Conservation (phyloP, 2,113 vertebrate genomes). For the Brachionichthys hirsutus region DNA sequence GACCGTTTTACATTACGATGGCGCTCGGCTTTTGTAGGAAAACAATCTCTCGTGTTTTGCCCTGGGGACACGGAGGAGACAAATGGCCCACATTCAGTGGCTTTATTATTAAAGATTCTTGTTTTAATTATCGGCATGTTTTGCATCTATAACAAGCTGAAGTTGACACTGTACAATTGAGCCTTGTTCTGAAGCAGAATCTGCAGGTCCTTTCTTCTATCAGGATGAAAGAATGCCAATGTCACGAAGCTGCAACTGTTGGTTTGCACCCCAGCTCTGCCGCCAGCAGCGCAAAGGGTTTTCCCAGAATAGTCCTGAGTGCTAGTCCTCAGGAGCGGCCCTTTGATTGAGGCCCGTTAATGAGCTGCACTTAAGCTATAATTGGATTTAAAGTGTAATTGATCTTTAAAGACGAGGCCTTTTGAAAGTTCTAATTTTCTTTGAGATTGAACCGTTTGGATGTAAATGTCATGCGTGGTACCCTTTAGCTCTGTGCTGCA, state of each 20-base stretch:
- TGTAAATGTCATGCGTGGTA: constrained; percentile 58
- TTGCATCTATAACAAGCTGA: constrained; percentile 36
- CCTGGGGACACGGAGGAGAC: constrained; percentile 27
- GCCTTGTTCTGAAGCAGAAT: constrained; percentile 20
- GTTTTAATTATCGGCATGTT: constrained; percentile 41
- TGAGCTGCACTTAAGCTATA: constrained; percentile 56
- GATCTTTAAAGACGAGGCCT: constrained; percentile 57
- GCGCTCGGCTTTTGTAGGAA: constrained; percentile 28
- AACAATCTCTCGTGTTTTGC: constrained; percentile 38
- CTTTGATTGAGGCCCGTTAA: constrained; percentile 49
- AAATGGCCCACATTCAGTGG: constrained; percentile 39
- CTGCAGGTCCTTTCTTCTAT: constrained; percentile 9
- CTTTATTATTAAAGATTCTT: constrained; percentile 36
- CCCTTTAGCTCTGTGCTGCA: constrained; percentile 36
- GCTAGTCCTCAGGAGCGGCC: constrained; percentile 18
- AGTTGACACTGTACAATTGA: constrained; percentile 6
- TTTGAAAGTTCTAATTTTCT: constrained; percentile 52
- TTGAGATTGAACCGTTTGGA: constrained; percentile 50
- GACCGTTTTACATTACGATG: constrained; percentile 36
- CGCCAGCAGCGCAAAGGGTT: constrained; percentile 18
- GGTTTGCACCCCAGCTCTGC: constrained; percentile 7
- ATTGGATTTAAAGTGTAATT: constrained; percentile 47
- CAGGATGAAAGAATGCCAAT: neutral
- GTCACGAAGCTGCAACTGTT: constrained; percentile 5
- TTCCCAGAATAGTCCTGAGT: constrained; percentile 11